Evolutionary conservation across 2,113 vertebrate genomes (phyloP).

Genomic region (Alexandromys fortis): DNA sequence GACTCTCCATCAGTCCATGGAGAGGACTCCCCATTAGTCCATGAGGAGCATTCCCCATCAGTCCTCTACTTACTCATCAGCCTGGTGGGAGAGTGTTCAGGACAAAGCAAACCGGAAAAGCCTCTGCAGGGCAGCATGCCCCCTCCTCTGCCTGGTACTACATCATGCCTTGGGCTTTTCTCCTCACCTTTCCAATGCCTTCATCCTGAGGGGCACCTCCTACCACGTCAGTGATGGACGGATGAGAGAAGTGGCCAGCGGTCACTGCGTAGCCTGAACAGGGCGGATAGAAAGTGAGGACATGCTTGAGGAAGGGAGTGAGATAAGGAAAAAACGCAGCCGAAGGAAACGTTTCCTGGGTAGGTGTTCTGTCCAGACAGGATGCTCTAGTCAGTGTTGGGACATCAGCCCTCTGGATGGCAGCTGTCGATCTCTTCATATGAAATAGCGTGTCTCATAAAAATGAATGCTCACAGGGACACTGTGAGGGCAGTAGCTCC

Average conservation of each 20-base stretch:
- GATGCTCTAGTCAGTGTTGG: rapidly evolving
- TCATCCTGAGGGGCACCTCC: conserved; percentile 98
- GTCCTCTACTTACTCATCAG: neutral
- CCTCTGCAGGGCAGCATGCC: rapidly evolving
- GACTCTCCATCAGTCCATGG: neutral
- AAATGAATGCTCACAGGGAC: neutral
- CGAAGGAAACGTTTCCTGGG: neutral
- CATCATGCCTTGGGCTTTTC: rapidly evolving
- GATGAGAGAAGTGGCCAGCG: conserved; percentile 95
- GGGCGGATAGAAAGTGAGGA: neutral
- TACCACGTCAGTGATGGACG: conserved; percentile 90
- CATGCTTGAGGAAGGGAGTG: neutral
- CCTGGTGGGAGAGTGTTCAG: too few species aligned
- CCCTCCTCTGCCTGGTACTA: too few species aligned
- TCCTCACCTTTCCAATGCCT: conserved; percentile 93
- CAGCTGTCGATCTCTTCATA: neutral
- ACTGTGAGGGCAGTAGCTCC: neutral
- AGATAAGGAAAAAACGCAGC: neutral
- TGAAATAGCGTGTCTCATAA: neutral
- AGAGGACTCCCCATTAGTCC: neutral
- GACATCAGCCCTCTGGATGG: neutral
- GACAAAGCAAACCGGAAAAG: neutral
- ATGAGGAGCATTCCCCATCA: too few species aligned
- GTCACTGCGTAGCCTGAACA: conserved; percentile 94
- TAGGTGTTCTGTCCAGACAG: neutral